Evolutionary conservation across 2,113 vertebrate species (phyloP).

Genomic region (Urocitellus parryii): DNA sequence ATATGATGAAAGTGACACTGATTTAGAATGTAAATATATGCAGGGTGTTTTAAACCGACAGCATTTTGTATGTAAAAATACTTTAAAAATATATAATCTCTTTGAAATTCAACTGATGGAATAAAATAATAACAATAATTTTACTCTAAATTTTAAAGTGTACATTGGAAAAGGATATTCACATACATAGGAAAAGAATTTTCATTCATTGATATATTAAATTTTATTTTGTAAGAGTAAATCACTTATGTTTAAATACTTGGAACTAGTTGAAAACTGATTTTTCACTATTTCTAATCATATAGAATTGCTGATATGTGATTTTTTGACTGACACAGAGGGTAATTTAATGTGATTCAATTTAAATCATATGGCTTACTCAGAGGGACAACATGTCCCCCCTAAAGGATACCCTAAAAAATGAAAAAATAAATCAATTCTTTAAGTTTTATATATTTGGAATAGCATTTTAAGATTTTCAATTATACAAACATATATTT

Average conservation of each 20-base stretch:
- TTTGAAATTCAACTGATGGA: conserved; percentile 69
- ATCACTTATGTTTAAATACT: neutral
- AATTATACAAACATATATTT: neutral
- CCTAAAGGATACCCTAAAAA: neutral
- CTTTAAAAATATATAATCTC: conserved; percentile 59
- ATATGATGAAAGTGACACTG: conserved; percentile 79
- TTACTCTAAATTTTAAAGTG: conserved; percentile 51
- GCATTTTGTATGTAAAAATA: conserved; percentile 78
- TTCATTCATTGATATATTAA: neutral
- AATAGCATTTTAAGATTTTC: neutral
- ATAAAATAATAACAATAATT: conserved; percentile 68
- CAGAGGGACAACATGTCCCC: neutral
- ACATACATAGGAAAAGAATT: neutral
- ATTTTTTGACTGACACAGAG: neutral
- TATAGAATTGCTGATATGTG: neutral
- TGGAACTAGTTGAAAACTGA: neutral
- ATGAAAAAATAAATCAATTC: neutral
- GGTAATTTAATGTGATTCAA: neutral
- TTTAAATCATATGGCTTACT: conserved; percentile 10
- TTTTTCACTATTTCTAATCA: neutral
- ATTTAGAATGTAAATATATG: conserved; percentile 80
- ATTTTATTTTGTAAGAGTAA: conserved; percentile 32
- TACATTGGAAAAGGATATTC: neutral
- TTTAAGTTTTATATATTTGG: conserved; percentile 17
- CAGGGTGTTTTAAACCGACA: conserved; percentile 74